A percentile compares a stretch with the other conserved stretches of the same genome.
phyloP scores from a whole-genome alignment of 2,888 invertebrate species.

The Coleophora deauratella region DNA sequence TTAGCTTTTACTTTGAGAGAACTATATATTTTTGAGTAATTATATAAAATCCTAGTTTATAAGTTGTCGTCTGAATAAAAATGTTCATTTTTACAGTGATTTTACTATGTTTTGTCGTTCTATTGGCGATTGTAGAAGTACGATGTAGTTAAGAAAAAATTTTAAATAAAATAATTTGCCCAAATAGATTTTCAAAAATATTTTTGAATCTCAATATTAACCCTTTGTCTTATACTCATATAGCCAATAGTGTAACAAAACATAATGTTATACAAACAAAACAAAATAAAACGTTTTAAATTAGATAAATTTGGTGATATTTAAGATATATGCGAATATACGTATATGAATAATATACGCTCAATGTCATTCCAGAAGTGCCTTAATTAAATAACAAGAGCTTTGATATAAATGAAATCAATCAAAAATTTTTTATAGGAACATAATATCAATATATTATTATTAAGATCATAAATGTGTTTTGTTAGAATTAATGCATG shows the following conservation, averaged over 20 bases:
- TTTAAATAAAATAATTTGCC: no score
- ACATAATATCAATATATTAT: conserved; percentile 16
- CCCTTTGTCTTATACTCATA: conserved; percentile 8
- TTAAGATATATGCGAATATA: conserved; percentile 19
- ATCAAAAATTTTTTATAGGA: conserved; percentile 13
- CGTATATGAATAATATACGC: conserved; percentile 31
- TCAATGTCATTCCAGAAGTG: conserved; percentile 69
- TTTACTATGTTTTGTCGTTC: conserved; percentile 54
- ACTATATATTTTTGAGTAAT: conserved; percentile 22
- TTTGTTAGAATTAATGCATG: conserved; percentile 14
- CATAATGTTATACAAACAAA: conserved; percentile 7
- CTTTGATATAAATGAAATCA: no score
- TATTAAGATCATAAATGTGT: conserved; percentile 30
- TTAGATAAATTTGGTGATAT: conserved; percentile 30
- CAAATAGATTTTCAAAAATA: conserved; percentile 11
- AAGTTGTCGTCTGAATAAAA: conserved; percentile 47
- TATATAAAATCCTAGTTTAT: conserved; percentile 28
- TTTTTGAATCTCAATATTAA: conserved; percentile 38
- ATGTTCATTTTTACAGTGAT: conserved; percentile 22
- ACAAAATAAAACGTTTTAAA: conserved; percentile 11
- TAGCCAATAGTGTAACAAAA: conserved; percentile 39
- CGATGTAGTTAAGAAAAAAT: no score
- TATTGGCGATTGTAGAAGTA: conserved; percentile 31
- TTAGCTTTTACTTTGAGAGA: conserved; percentile 18
- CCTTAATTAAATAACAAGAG: conserved; percentile 28